These are phyloP conservation scores for Aleiodes leptofemur DNA, from an alignment of 2,888 invertebrate species.

Conservation along the genomic window DNA sequence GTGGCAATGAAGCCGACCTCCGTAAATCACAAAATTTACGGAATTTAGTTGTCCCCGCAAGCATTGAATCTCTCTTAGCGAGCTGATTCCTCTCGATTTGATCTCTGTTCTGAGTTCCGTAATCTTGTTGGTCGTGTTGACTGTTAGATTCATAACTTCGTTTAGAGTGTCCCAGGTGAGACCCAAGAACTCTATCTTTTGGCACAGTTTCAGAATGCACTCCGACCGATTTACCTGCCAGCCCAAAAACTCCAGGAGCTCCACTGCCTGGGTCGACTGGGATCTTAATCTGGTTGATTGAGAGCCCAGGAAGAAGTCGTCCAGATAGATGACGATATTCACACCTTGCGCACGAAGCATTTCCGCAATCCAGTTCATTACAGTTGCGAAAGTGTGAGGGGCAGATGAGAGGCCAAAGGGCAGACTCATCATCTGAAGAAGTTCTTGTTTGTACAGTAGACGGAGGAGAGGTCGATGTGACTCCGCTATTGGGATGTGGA, in stretches of 20 bases:
- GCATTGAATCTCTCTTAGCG: conserved; percentile 40
- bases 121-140: background rate
- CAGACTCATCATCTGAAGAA: conserved; percentile 59
- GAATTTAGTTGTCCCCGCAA: conserved; percentile 39
- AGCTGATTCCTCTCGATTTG: background rate
- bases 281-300: conserved; percentile 11
- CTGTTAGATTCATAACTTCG: background rate
- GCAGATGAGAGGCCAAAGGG: conserved; percentile 60
- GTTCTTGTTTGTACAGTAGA: conserved; percentile 52
- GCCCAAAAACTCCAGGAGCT: background rate
- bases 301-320: conserved; percentile 53
- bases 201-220: conserved; percentile 21
- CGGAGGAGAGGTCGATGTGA: conserved; percentile 54
- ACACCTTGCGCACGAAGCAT: conserved; percentile 50
- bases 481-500: conserved; percentile 49
- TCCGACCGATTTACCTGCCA: conserved; percentile 24
- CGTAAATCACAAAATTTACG: too few relatives aligned
- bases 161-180: conserved; percentile 2
- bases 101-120: background rate
- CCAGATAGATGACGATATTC: conserved; percentile 51
- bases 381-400: conserved; percentile 55
- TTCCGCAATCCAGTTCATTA: conserved; percentile 59
- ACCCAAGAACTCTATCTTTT: conserved; percentile 28
- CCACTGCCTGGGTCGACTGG: conserved; percentile 39
- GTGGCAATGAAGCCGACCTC: too few relatives aligned